Evolutionary conservation across 1,140 invertebrate genomes (phyloP).

Genomic region (Drosophila biarmipes): DNA sequence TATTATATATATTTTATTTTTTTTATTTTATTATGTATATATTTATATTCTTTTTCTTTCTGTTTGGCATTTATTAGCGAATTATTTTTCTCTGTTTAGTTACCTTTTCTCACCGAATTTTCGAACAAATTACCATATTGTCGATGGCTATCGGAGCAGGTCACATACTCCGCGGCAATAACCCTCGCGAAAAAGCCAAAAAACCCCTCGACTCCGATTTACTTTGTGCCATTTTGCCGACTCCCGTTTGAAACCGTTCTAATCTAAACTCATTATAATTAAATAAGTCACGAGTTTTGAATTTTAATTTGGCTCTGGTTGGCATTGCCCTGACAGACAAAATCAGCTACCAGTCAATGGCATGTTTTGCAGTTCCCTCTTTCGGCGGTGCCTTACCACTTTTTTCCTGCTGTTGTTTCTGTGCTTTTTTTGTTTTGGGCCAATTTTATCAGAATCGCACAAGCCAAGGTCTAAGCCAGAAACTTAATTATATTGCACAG

Average conservation of each 20-base stretch:
- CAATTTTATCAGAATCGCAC: conserved; percentile 82
- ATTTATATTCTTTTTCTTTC: background rate
- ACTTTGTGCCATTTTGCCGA: conserved; percentile 71
- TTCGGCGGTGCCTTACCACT: conserved; percentile 10
- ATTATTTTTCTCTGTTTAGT: conserved; percentile 14
- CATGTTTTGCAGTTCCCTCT: conserved; percentile 47
- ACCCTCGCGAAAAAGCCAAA: conserved; percentile 8
- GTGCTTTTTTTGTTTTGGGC: conserved; percentile 56
- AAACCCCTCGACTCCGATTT: conserved; percentile 29
- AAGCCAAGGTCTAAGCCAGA: conserved; percentile 80
- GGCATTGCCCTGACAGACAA: conserved; percentile 68
- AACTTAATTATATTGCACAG: conserved; percentile 81
- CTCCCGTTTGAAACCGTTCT: conserved; percentile 78
- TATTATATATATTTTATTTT: too few relatives aligned
- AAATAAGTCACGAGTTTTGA: conserved; percentile 84
- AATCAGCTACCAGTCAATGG: conserved; percentile 76
- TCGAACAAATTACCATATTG: conserved; percentile 40
- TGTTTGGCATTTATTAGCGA: background rate
- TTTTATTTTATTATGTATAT: too few relatives aligned
- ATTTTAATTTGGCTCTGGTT: conserved; percentile 72
- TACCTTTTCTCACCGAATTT: conserved; percentile 26
- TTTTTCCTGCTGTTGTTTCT: conserved; percentile 10
- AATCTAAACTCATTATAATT: conserved; percentile 83
- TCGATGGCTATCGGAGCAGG: conserved; percentile 39
- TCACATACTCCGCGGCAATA: conserved; percentile 24